These are phyloP conservation scores for Cantharis rustica DNA, from an alignment of 2,888 invertebrate genomes.

Conservation along the genomic window DNA sequence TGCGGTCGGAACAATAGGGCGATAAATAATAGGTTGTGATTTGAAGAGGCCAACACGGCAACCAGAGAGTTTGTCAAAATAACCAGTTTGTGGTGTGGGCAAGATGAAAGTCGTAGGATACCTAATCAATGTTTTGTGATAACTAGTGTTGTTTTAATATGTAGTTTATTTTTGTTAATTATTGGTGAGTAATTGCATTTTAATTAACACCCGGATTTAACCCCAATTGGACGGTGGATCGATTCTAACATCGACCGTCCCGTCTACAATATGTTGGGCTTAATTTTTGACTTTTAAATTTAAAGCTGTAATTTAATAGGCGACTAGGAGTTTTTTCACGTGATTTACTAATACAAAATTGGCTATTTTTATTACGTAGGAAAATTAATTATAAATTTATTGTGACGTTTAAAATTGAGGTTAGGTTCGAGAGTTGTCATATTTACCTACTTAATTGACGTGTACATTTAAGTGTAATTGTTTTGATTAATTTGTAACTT, in stretches of 20 bases:
- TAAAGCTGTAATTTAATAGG: background rate
- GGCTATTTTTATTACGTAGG: background rate
- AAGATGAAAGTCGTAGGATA: constrained; percentile 33
- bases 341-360: background rate
- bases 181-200: constrained; percentile 1
- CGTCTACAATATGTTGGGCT: background rate
- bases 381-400: background rate
- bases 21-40: background rate
- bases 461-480: background rate
- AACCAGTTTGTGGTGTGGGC: constrained; percentile 19
- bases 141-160: background rate
- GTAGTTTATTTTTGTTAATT: background rate
- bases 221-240: background rate
- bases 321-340: background rate
- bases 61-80: constrained; percentile 1
- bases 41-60: constrained; percentile 19
- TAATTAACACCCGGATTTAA: background rate
- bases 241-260: background rate
- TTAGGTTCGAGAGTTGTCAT: constrained; percentile 6
- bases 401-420: constrained; percentile 26
- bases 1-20: background rate
- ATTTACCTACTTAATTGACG: constrained; percentile 9
- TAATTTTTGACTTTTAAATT: background rate
- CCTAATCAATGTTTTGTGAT: constrained; percentile 27
- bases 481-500: background rate